phyloP scores from a whole-genome alignment of 2,888 invertebrate species.

The Phrixothrix hirtus region DNA sequence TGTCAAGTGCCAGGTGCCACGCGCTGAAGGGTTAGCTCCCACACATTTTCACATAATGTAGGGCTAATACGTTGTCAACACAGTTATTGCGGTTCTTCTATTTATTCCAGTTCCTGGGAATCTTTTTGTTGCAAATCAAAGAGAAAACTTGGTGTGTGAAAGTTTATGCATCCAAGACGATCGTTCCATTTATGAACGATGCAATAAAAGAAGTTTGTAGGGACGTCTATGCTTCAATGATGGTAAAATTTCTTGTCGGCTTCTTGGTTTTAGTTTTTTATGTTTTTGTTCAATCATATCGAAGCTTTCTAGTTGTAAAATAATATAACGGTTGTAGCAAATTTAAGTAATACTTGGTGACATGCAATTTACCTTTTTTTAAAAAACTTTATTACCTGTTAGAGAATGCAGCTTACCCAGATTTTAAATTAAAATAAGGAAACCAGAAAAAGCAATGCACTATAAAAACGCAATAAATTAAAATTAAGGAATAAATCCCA shows the following conservation, averaged over 20 bases:
- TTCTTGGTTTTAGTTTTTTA: constrained; percentile 13
- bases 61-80: constrained; percentile 34
- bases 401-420: no score
- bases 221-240: constrained; percentile 6
- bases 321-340: constrained; percentile 17
- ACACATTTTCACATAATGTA: constrained; percentile 34
- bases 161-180: constrained; percentile 10
- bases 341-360: constrained; percentile 22
- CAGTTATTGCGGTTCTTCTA: constrained; percentile 31
- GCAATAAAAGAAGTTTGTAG: constrained; percentile 12
- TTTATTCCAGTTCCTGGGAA: constrained; percentile 27
- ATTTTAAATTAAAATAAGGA: no score
- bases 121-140: constrained; percentile 22
- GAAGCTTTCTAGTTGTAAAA: constrained; percentile 10
- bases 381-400: no score
- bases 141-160: constrained; percentile 18
- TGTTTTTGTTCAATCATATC: constrained; percentile 1
- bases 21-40: constrained; percentile 38
- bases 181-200: constrained; percentile 11
- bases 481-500: no score
- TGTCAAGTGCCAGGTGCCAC: constrained; percentile 41
- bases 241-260: constrained; percentile 8
- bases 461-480: no score
- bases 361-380: no score
- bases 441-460: no score